phyloP scores from a whole-genome alignment of 2,113 vertebrate genomes.

The Amblyopsis rosae region DNA sequence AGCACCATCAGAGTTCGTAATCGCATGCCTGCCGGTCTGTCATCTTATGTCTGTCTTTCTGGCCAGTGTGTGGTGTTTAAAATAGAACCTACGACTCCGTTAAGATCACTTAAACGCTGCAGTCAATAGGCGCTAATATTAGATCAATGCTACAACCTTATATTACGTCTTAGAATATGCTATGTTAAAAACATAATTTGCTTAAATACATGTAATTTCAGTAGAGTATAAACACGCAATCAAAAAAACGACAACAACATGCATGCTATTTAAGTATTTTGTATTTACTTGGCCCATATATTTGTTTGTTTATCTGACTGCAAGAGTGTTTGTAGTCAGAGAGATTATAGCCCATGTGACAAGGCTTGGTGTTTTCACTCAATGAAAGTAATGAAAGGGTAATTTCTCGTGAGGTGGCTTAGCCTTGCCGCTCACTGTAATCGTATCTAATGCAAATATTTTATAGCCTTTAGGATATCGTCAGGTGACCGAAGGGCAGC shows the following conservation, averaged over 20 bases:
- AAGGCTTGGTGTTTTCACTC: conserved; percentile 33
- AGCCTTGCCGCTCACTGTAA: conserved; percentile 59
- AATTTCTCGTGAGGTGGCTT: conserved; percentile 62
- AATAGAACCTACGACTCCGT: conserved; percentile 66
- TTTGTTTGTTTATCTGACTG: no score
- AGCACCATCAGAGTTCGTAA: conserved; percentile 69
- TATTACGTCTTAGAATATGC: background rate
- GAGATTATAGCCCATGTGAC: conserved; percentile 47
- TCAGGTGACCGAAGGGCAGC: conserved; percentile 42
- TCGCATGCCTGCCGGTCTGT: conserved; percentile 43
- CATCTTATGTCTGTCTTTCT: conserved; percentile 9
- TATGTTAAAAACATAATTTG: no score
- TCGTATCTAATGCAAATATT: conserved; percentile 66
- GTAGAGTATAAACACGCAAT: background rate
- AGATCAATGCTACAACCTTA: background rate
- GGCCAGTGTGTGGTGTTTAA: conserved; percentile 51
- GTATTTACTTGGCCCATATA: no score
- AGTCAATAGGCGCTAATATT: conserved; percentile 24
- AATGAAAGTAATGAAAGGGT: conserved; percentile 49
- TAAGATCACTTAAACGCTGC: conserved; percentile 12
- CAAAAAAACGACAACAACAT: no score
- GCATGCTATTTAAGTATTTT: no score
- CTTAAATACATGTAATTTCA: background rate
- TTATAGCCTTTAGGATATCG: conserved; percentile 59
- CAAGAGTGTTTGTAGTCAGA: background rate